Evolutionary conservation across 2,888 invertebrate species (phyloP), one percentile per base, ranked within the genome.

Genomic region (Tinea trinotella): DNA sequence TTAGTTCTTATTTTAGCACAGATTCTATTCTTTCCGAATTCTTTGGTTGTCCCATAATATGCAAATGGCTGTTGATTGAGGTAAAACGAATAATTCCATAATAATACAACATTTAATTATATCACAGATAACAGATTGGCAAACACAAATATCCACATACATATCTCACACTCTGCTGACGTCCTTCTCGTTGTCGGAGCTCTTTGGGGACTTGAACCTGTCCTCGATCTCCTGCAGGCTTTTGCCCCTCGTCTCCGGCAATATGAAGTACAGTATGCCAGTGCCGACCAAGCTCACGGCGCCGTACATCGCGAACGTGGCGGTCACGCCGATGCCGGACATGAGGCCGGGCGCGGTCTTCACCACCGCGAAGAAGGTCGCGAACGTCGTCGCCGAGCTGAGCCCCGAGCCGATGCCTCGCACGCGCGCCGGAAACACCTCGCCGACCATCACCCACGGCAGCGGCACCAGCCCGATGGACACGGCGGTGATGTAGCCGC

Each of bases 371-470:
- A 92, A 93, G 58, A 90, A 89, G 1, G 90, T 83, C 3, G 88
- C 65, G 63, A 90, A 92, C 0, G 89, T 88, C 22, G 89, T 87
- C n/a, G 89, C 88, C 0, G 91, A 88, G 52, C 90, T 89, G 7
- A 91, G 78, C 0, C 92, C 92, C 0, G 92, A 90, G 0, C 92
- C 92, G 0, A 91, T 64, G 0, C 91, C 92, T 24, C 91, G 78
- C 0, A 88, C 85, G 55, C 80, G 85, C 1, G 87, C 85, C 0
- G 92, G 88, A 63, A 92, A 92, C 0, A 93, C 79, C 71, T 93
- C 93, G 0, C 92, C 92, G 59, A 91, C 90, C 88, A 93, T 89
- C 22, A 91, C 89, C 90, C 93, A 93, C 0, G 93, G 92, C 52
- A 93, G 64, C 0, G 92, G 91, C 9, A 90, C 86, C 13, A 90